Base-by-base conservation (phyloP, 2,888 invertebrate genomes). In the Microplitis deprimator region DNA sequence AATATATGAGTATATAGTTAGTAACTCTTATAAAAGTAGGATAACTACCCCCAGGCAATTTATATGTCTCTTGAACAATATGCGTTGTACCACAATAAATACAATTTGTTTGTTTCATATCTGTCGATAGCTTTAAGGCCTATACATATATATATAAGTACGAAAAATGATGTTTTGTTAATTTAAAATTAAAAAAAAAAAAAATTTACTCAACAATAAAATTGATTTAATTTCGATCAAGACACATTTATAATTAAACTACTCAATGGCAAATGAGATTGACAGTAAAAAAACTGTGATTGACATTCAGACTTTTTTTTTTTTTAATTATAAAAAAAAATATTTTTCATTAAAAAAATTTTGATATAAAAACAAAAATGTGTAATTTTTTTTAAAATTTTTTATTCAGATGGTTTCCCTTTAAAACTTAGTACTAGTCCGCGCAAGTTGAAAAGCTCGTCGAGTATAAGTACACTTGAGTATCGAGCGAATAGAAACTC, bases 401-500 rank as follows among this genome's bases (percentile, higher is more conserved):
- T 16, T 20, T 64, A 29, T 13, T 50, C 50, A 50, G 39, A 39
- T 8, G 20, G 64, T 65, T 73, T 64, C 39, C 68, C 70, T 71
- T 71, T 71, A 62, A 71, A 60, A 50, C 7, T 60, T 6, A 70
- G 13, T 13, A n/a, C 17, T 29, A 50, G 16, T 38, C 13, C 70
- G 70, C 61, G 86, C 86, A 85, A 87, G 86, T 85, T 71, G 84
- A 87, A 86, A 86, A 88, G 87, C 87, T 86, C 82, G 85, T 84
- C 85, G 86, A 86, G 87, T 86, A 86, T 85, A 86, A 87, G 70
- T 86, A 85, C 86, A 85, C 86, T 87, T 87, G 83, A 85, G 86
- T 88, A 88, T 88, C 87, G 88, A 89, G 87, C 88, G 88, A 83
- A 50, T 50, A 50, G 8, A 50, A 84, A 79, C 81, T 82, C 77